A percentile compares a stretch with the other conserved stretches of the same genome.
These are phyloP conservation scores for Laupala kohalensis DNA, from an alignment of 1,140 invertebrate genomes.

Conservation along the genomic window DNA sequence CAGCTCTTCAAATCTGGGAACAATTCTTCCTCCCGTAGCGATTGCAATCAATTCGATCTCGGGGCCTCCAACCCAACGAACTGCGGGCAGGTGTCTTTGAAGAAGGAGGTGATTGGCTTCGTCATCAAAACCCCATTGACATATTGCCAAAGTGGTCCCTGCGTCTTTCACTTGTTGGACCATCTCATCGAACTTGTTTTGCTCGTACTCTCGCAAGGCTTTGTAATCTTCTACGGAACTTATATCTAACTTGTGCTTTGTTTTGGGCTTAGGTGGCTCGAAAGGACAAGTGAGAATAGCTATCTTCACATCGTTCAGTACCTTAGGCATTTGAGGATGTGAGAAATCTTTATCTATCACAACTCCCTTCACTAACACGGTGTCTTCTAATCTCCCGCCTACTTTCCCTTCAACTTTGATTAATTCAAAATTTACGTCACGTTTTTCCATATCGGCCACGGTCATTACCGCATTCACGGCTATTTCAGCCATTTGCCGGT, in stretches of 20 bases:
- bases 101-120: conserved; percentile 97
- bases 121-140: conserved; percentile 99
- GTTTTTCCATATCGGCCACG: conserved; percentile 84
- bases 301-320: conserved; percentile 74
- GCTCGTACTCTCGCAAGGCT: conserved; percentile 84
- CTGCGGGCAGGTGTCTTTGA: conserved; percentile 85
- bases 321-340: conserved; percentile 98
- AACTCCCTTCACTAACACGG: conserved; percentile 90
- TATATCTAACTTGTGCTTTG: conserved; percentile 98
- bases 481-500: conserved; percentile 96
- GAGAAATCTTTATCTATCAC: conserved; percentile 98
- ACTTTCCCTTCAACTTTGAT: conserved; percentile 99
- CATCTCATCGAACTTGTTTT: conserved; percentile 92
- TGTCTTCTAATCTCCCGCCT: conserved; percentile 93
- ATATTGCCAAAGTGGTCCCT: conserved; percentile 95
- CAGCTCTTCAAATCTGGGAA: conserved; percentile 92
- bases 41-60: conserved; percentile 96
- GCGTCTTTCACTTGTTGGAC: conserved; percentile 83
- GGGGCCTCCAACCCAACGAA: conserved; percentile 91
- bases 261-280: conserved; percentile 99
- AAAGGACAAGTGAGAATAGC: conserved; percentile 98
- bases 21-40: conserved; percentile 95
- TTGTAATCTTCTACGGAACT: conserved; percentile 93
- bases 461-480: conserved; percentile 92
- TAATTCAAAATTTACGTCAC: conserved; percentile 97